Evolutionary conservation across 2,113 vertebrate species (phyloP).

Genomic region (Gopherus flavomarginatus): DNA sequence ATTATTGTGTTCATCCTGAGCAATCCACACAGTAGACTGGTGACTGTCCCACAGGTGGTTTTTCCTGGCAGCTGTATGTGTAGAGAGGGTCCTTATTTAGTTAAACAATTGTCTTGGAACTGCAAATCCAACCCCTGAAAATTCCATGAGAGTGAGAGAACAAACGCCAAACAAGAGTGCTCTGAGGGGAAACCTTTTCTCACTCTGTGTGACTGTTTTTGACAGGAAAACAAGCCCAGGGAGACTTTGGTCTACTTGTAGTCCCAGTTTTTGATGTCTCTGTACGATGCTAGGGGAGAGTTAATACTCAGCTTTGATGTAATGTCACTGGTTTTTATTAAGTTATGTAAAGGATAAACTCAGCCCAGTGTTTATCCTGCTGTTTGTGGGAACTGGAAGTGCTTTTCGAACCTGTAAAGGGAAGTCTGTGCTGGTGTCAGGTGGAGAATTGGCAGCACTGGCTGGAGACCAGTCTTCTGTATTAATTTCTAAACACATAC

Average conservation of each 20-base stretch:
- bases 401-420: background rate
- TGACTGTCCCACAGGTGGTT: background rate
- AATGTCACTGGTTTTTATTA: fast-evolving
- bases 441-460: background rate
- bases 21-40: background rate
- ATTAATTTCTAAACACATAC: background rate
- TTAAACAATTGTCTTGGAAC: conserved; percentile 10
- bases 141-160: background rate
- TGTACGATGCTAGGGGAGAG: fast-evolving
- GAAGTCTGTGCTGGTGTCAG: background rate
- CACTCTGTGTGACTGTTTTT: background rate
- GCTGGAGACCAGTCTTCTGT: background rate
- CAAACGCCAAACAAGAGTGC: background rate
- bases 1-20: background rate
- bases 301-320: fast-evolving
- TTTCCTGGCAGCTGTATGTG: background rate
- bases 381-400: background rate
- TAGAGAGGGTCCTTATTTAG: background rate
- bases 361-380: background rate
- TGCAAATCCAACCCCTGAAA: background rate
- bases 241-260: background rate
- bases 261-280: background rate
- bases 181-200: background rate
- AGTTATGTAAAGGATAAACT: fast-evolving
- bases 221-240: background rate